phyloP scores from a whole-genome alignment of 2,888 invertebrate species.

The Troides helena region DNA sequence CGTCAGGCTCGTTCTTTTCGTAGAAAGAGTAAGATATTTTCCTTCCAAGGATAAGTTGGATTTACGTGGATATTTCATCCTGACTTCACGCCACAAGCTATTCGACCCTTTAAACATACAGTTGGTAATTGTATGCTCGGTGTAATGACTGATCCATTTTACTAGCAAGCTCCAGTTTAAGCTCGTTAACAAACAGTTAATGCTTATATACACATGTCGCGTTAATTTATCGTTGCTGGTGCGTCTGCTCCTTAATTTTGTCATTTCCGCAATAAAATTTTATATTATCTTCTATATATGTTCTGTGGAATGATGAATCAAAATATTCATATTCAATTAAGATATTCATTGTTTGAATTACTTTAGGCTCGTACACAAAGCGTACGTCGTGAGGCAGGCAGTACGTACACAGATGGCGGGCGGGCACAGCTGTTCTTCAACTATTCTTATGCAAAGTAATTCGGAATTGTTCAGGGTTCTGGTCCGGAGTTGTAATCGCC shows the following conservation, averaged over 20 bases:
- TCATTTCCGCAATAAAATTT: conserved; percentile 70
- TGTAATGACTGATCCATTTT: no score
- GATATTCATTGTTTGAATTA: conserved; percentile 33
- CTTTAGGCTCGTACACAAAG: conserved; percentile 32
- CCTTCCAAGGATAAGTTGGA: no score
- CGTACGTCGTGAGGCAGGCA: conserved; percentile 27
- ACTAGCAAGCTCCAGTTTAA: background rate
- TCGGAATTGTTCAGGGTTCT: conserved; percentile 50
- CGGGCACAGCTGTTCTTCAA: conserved; percentile 63
- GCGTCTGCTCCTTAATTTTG: conserved; percentile 55
- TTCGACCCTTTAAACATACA: no score
- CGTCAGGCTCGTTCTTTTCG: no score
- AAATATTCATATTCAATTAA: background rate
- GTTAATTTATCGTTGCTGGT: conserved; percentile 32
- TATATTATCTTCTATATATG: background rate
- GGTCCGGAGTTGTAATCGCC: conserved; percentile 29
- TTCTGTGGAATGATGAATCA: background rate
- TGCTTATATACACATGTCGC: conserved; percentile 8
- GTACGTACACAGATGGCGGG: conserved; percentile 60
- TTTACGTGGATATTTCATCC: no score
- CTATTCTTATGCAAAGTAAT: conserved; percentile 73
- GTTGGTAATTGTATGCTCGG: no score
- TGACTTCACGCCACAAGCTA: no score
- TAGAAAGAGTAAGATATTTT: no score
- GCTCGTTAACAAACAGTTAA: background rate